These are phyloP conservation scores for Chelonoidis abingdonii DNA, from an alignment of 2,113 vertebrate species.

Conservation along the genomic window DNA sequence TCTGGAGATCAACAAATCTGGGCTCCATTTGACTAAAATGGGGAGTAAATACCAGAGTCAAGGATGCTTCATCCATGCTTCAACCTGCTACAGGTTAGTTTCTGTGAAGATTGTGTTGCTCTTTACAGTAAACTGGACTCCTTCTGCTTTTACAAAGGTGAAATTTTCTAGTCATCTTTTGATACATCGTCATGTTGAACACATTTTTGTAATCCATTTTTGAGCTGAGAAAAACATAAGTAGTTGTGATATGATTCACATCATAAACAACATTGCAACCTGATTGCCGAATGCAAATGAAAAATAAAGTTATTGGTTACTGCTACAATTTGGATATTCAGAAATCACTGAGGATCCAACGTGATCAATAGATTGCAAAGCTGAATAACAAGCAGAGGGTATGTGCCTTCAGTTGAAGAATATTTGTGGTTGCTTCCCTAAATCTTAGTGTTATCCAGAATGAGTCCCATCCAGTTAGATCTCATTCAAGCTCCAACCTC, in stretches of 20 bases:
- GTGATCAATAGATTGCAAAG: not conserved
- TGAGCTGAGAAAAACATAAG: not conserved
- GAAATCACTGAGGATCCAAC: not conserved
- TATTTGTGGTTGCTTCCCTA: not conserved
- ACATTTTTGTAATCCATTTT: not conserved
- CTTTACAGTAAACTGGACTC: not conserved
- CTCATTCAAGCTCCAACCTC: not conserved
- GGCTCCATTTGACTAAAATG: not conserved
- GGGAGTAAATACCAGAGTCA: not conserved
- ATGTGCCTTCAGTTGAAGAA: not conserved
- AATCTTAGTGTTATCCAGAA: not conserved
- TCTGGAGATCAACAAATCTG: not conserved
- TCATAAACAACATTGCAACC: not conserved
- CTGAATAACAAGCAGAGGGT: not conserved
- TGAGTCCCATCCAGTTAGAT: not conserved
- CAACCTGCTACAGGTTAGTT: not conserved
- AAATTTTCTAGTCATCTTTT: fast-evolving
- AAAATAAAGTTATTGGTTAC: not conserved
- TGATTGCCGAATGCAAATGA: not conserved
- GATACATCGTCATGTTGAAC: not conserved
- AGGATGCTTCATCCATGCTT: not conserved
- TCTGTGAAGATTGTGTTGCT: not conserved
- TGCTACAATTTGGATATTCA: not conserved
- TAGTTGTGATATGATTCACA: not conserved
- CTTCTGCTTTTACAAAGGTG: not conserved